These are phyloP conservation scores for Latrodectus elegans DNA, from an alignment of 2,888 invertebrate genomes.

Conservation along the genomic window DNA sequence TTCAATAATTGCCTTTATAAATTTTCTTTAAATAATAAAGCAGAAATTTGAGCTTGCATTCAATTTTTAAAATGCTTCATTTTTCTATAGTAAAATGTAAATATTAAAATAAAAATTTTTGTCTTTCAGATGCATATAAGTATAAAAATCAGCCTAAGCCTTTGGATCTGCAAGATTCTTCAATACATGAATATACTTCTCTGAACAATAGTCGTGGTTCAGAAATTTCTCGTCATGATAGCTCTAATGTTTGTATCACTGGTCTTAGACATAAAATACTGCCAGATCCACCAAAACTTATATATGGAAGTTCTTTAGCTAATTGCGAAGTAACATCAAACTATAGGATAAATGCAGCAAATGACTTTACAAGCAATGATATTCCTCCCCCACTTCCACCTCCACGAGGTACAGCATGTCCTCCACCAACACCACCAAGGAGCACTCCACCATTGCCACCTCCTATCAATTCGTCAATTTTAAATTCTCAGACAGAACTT, in stretches of 20 bases:
- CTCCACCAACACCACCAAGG: conserved; percentile 80
- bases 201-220: conserved; percentile 38
- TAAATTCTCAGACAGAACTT: conserved; percentile 67
- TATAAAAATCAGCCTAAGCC: conserved; percentile 58
- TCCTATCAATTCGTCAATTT: conserved; percentile 76
- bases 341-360: conserved; percentile 59
- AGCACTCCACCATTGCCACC: conserved; percentile 78
- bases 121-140: conserved; percentile 47
- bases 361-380: conserved; percentile 68
- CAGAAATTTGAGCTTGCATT: no score
- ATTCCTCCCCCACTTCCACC: conserved; percentile 73
- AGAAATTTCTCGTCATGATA: conserved; percentile 54
- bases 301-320: conserved; percentile 56
- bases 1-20: no score
- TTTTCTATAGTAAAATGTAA: not conserved
- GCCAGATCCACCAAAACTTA: conserved; percentile 68
- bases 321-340: conserved; percentile 61
- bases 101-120: not conserved
- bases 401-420: conserved; percentile 74
- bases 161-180: conserved; percentile 48
- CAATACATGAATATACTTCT: conserved; percentile 35
- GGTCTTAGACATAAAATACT: conserved; percentile 64
- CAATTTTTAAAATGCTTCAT: no score
- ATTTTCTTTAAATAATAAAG: no score
- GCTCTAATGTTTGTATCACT: conserved; percentile 56